Evolutionary conservation across 2,797 vertebrate species (phyloP), one percentile per base, ranked within the genome.

Genomic region (Pseudotriccus pelzelni): DNA sequence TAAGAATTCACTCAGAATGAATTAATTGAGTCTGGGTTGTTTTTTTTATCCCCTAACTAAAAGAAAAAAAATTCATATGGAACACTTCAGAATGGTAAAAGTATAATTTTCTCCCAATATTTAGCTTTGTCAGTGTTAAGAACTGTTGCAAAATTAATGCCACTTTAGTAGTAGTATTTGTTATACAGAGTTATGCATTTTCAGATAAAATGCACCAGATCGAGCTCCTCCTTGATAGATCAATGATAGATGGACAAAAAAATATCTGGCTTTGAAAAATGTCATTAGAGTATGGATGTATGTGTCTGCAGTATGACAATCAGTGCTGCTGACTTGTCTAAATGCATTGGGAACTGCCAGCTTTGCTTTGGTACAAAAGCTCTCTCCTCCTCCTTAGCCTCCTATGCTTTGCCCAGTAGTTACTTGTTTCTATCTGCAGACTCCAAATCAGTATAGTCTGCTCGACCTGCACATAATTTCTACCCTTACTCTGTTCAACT

Each of bases 281-380:
- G 15, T 4, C 9, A 24, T 22, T 77, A 23, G 47, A 55, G 10
- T 70, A 18, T 32, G 78, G 36, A 44, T 70, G 2, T 14, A 1
- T 68, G 25, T 27, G 8, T 62, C 46, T n/a, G 25, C 0, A 0
- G 2, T 36, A 24, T 70, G 60, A 55, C 32, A 50, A 1, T 46
- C 17, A 50, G 19, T 30, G 47, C 47, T 90, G 44, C 53, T 85
- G 91, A 20, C 19, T 77, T 4, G 2, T 49, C 18, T 41, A 41
- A 82, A 64, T 34, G 25, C 23, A 25, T 44, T 50, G 63, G 36
- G 22, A 81, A 12, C 36, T 58, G n/a, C 25, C 37, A 27, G 0
- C 43, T 90, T 85, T 55, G 4, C n/a, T 76, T 68, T 79, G 12
- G 60, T 58, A 19, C 14, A 34, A 58, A 69, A 69, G 8, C 5